Conservation (phyloP, 2,888 invertebrate species). For the Dendrolimus pini region DNA sequence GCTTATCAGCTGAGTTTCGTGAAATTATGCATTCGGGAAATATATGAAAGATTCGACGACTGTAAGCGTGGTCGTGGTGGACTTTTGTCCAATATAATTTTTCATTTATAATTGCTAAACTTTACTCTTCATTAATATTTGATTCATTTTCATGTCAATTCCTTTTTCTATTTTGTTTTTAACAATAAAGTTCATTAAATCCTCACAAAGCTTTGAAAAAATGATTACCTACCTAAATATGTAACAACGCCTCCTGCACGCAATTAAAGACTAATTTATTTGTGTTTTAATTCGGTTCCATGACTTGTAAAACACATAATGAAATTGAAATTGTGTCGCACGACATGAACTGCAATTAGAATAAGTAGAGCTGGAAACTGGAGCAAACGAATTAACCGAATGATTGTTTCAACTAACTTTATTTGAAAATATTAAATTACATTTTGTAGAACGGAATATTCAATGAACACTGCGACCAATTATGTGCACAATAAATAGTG, state of each 20-base stretch:
- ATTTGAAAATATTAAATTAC: not conserved
- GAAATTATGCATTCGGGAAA: no score
- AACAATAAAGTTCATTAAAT: no score
- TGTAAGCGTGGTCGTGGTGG: no score
- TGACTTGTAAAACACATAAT: constrained; percentile 40
- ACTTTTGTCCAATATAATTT: no score
- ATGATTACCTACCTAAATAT: not conserved
- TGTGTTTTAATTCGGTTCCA: constrained; percentile 31
- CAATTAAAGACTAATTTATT: not conserved
- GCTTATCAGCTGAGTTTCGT: no score
- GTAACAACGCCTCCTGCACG: not conserved
- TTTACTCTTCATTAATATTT: no score
- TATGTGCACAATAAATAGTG: constrained; percentile 1
- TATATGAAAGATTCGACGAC: no score
- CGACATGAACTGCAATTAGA: constrained; percentile 36
- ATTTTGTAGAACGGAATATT: constrained; percentile 15
- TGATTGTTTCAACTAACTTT: not conserved
- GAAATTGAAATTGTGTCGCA: constrained; percentile 29
- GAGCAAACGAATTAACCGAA: constrained; percentile 22
- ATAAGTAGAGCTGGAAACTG: constrained; percentile 33
- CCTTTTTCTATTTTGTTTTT: no score
- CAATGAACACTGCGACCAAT: constrained; percentile 5
- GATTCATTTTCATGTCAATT: no score
- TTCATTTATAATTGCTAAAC: no score
- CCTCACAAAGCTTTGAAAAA: not conserved